Base-by-base conservation (phyloP, 2,888 invertebrate species). In the Carterocephalus palaemon region DNA sequence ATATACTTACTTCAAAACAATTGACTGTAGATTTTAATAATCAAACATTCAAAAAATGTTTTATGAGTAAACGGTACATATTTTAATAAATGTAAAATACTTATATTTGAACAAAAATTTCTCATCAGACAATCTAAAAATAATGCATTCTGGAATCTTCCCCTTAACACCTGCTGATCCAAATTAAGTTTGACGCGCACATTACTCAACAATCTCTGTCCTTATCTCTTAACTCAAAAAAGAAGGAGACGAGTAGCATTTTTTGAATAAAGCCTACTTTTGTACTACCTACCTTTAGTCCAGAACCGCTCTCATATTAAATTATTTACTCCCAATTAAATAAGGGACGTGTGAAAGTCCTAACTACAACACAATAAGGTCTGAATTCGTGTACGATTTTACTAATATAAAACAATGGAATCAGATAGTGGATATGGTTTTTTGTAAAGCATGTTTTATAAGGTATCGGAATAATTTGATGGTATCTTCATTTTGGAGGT, bases 121-220 rank as follows among this genome's bases (percentile, higher is more conserved):
- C n/a, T n/a, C n/a, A n/a, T n/a, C n/a, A n/a, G n/a, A 31, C 8
- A 13, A 1, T 23, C 20, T 4, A 42, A 28, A 24, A 37, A 39
- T 40, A 34, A 17, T 29, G 9, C 16, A 37, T 29, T 32, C 34
- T 40, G 47, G 37, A 8, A 32, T 7, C 70, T 60, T 65, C 59
- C 22, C 70, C 76, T 80, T 80, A 77, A 79, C 50, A 45, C 53
- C 54, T 63, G 62, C 63, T 68, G 67, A 78, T 70, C 62, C 67
- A 80, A 79, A 81, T 82, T 80, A 77, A 70, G 63, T 75, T 70
- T 74, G 78, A 78, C 78, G 71, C 60, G 55, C 63, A 64, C 74
- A 79, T 78, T 73, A 77, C 68, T 79, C 73, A 72, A 64, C 56
- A 54, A 49, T 61, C 54, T 55, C 42, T 51, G 42, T 76, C 74